Base-by-base conservation (phyloP, 2,113 vertebrate species). In the Leptobrachium leishanense region DNA sequence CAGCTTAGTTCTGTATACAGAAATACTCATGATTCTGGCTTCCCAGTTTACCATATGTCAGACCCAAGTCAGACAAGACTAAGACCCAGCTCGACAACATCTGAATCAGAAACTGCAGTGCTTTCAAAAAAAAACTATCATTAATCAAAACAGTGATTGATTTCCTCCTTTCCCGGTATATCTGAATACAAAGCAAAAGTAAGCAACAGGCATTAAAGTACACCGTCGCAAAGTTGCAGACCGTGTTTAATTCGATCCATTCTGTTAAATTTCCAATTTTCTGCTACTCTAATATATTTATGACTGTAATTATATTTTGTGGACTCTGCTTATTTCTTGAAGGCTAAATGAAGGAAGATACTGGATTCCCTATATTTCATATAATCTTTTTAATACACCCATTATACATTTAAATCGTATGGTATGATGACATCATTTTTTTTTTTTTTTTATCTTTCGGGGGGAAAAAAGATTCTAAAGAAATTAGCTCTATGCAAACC, bases 401-500 rank as follows among this genome's bases (percentile, higher is more conserved):
- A 54, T 11, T 54, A 11, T 54, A 54, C 12, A 54, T 1, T 54
- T 54, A 8, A 54, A 54, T 54, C 50, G 11, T 54, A 54, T 54
- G 20, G 20, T 31, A 31, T 54, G 50, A 54, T 6, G 1, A 50
- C 6, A 20, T 70, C 9, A 15, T 68, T 12, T 44, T 15, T 8
- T 50, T 44, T 15, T 15, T 44, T 70, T 50, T 70, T 70, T n/a
- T 31, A 12, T 44, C 8, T n/a, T 6, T 15, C 20, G 20, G 20
- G 20, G 20, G 20, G 20, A 31, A 44, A 69, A 69, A 20, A 69
- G 46, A 13, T 15, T 7, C 43, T 44, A 13, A 69, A 15, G 20
- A 31, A 50, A 44, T 11, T 20, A 43, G 43, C 44, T 44, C 43
- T 5, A 6, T 46, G n/a, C 43, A 15, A 46, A 85, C 88, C 87